Percentiles rank a stretch among this genome's conserved stretches.
Conservation (phyloP, 2,888 invertebrate genomes). For the Pelosia muscerda region DNA sequence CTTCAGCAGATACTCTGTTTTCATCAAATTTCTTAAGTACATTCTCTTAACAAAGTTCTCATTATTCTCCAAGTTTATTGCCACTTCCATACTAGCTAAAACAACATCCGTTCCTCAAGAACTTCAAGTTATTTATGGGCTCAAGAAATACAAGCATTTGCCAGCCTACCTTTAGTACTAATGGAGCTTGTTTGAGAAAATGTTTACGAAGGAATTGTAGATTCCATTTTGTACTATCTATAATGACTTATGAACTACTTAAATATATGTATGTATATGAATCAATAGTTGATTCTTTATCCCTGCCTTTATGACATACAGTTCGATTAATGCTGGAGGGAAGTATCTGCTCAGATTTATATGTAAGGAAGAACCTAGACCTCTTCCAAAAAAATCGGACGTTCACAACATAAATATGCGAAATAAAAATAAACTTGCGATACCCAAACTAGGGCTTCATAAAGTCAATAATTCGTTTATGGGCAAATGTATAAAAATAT, state of each 20-base stretch:
- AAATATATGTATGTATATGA: too few relatives aligned
- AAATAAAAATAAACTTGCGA: too few relatives aligned
- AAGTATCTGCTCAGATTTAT: too few relatives aligned
- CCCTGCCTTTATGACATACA: too few relatives aligned
- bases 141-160: conserved; percentile 20
- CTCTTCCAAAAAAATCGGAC: too few relatives aligned
- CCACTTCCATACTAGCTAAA: conserved; percentile 31
- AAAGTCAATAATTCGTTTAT: too few relatives aligned
- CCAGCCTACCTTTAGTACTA: conserved; percentile 25
- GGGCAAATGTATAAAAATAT: too few relatives aligned
- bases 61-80: conserved; percentile 10
- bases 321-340: too few relatives aligned
- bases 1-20: background rate
- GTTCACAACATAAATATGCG: too few relatives aligned
- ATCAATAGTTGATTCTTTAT: too few relatives aligned
- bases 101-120: conserved; percentile 23
- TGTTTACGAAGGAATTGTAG: conserved; percentile 6
- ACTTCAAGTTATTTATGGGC: conserved; percentile 32
- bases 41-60: background rate
- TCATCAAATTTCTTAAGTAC: background rate
- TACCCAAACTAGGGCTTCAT: too few relatives aligned
- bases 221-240: background rate
- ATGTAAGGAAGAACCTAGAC: too few relatives aligned
- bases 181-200: conserved; percentile 20
- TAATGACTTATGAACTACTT: background rate